A percentile compares a stretch with the other conserved stretches of the same genome.
Evolutionary conservation across 1,140 invertebrate genomes (phyloP).

Genomic region (Homarus americanus): DNA sequence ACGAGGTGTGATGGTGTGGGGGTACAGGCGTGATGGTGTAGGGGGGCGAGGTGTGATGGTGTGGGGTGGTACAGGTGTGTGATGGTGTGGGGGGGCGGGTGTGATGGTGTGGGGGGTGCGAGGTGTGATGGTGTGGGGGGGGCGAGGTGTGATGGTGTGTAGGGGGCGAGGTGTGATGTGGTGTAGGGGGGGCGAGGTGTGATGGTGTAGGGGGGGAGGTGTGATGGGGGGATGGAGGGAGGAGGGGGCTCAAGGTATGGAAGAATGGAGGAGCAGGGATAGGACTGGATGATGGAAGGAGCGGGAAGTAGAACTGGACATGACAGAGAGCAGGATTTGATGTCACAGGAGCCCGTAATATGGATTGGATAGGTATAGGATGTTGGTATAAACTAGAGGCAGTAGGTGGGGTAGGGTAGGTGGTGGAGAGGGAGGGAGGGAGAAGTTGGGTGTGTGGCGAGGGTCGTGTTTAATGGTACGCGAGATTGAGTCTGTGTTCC

Average conservation of each 20-base stretch:
- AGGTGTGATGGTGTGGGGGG: too few species aligned
- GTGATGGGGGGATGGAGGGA: not conserved
- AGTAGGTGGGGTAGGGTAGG: not conserved
- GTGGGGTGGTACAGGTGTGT: too few species aligned
- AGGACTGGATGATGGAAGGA: not conserved
- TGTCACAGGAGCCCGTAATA: too few species aligned
- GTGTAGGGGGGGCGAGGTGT: too few species aligned
- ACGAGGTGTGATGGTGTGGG: not conserved
- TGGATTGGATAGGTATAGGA: too few species aligned
- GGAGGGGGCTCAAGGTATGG: not conserved
- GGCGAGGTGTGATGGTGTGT: too few species aligned
- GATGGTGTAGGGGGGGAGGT: not conserved
- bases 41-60: too few species aligned
- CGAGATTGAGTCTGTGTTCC: slow-evolving; percentile 54
- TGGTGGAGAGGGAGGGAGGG: not conserved
- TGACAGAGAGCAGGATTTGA: too few species aligned
- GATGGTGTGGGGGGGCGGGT: not conserved
- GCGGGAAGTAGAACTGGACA: not conserved
- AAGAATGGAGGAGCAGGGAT: not conserved
- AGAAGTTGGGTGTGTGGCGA: not conserved
- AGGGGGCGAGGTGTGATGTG: too few species aligned
- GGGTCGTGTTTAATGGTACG: slow-evolving; percentile 10
- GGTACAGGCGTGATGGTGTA: too few species aligned
- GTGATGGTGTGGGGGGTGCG: too few species aligned
- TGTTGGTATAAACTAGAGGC: too few species aligned